Evolutionary conservation across 2,113 vertebrate species (phyloP).

Genomic region (Seriola dumerili): DNA sequence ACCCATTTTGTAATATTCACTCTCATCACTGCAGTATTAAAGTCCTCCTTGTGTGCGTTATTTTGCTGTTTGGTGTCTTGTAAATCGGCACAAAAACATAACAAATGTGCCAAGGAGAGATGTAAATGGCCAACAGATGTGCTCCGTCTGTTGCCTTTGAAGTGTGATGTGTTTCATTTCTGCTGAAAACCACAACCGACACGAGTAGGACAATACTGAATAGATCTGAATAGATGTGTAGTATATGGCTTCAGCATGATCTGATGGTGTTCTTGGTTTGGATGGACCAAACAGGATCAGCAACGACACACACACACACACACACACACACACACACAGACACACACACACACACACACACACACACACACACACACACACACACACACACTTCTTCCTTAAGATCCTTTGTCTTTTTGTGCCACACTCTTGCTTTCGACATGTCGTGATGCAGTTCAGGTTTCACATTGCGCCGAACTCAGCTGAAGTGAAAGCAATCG

Average conservation of each 20-base stretch:
- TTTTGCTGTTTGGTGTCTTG: neutral
- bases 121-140: conserved; percentile 34
- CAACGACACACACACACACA: neutral
- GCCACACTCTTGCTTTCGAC: neutral
- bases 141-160: neutral
- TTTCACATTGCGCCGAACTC: conserved; percentile 19
- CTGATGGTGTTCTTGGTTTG: neutral
- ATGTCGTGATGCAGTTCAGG: neutral
- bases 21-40: neutral
- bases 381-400: neutral
- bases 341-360: neutral
- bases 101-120: conserved; percentile 12
- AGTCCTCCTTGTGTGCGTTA: neutral
- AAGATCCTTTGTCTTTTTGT: neutral
- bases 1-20: neutral
- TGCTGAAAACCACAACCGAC: conserved; percentile 12
- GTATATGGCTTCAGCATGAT: neutral
- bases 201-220: neutral
- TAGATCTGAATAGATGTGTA: neutral
- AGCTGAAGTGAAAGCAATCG: conserved; percentile 73
- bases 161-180: conserved; percentile 27
- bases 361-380: neutral
- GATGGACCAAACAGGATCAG: neutral
- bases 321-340: neutral
- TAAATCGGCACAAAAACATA: conserved; percentile 27